Base-by-base conservation (phyloP, 2,113 vertebrate genomes). In the Columba livia region DNA sequence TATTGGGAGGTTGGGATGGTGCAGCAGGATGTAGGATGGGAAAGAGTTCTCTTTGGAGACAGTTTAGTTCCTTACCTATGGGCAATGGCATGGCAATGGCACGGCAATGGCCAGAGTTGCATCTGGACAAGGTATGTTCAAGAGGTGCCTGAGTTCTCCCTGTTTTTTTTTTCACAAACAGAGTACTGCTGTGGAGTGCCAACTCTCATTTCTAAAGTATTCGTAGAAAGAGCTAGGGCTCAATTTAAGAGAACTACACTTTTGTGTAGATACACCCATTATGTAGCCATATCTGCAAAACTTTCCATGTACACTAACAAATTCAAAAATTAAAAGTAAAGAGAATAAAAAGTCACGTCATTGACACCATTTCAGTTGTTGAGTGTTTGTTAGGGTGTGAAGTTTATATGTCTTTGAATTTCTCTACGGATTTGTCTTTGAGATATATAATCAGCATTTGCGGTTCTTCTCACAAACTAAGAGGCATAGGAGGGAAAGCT, bases 261-360 rank as follows among this genome's bases (percentile, higher is more conserved):
- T 93, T 36, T 66, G 10, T 73, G 38, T 36, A 54, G 32, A 38
- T 60, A 82, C 53, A 19, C n/a, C 26, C 79, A 2, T 51, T 67
- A 42, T 4, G 9, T 62, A n/a, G 51, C 21, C 0, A 0, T 25
- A n/a, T 58, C 25, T 85, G 34, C 24, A 60, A 70, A 58, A 58
- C 56, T 86, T 85, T 58, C 6, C 20, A 13, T 40, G 16, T 58
- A 57, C 21, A 4, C 15, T 72, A 75, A 60, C 31, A 17, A 19
- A 73, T 50, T 60, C 14, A 62, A 78, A 81, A 80, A 54, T 28
- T 69, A 20, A 71, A 95, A 88, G n/a, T 61, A 36, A 67, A 62
- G 19, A 53, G 5, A 70, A 85, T 72, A 48, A 67, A 31, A 93
- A 67, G 48, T 47, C 0, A 3, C 73, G 73, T 58, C 0, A 0